Percentiles rank a stretch among this genome's conserved stretches.
These are phyloP conservation scores for Cydia fagiglandana DNA, from an alignment of 1,140 invertebrate species.

Conservation along the genomic window DNA sequence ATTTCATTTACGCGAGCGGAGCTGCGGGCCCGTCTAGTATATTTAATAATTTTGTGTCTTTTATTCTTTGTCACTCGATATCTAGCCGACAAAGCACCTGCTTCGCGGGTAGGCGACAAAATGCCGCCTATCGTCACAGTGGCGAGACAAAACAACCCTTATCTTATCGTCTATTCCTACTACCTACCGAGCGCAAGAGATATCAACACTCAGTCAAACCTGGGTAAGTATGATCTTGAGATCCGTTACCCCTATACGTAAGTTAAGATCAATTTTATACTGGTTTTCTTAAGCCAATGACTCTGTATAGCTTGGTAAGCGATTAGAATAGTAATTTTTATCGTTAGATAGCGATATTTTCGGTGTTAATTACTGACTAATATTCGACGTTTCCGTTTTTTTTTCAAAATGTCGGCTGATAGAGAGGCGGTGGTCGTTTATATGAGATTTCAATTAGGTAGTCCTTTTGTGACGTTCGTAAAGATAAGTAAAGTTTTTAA, in stretches of 20 bases:
- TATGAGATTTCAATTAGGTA: slow-evolving; percentile 17
- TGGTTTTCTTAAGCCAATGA: neutral
- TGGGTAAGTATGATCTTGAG: no score
- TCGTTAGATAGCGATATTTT: slow-evolving; percentile 7
- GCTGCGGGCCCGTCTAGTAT: no score
- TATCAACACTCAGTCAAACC: neutral
- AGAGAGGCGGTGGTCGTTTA: slow-evolving; percentile 4
- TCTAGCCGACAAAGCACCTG: slow-evolving; percentile 11
- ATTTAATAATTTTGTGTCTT: neutral
- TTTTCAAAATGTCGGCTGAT: neutral
- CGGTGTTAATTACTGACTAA: slow-evolving; percentile 10
- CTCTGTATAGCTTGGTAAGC: neutral
- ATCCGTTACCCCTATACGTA: no score
- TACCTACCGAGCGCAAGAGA: neutral
- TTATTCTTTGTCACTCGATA: neutral
- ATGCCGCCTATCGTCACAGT: slow-evolving; percentile 9
- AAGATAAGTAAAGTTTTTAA: neutral
- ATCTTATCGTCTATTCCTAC: neutral
- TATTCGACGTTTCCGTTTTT: neutral
- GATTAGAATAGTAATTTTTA: neutral
- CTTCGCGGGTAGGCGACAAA: slow-evolving; percentile 13
- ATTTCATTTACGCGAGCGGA: no score
- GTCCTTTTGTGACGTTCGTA: neutral
- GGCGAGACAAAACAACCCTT: slow-evolving; percentile 20
- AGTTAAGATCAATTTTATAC: no score